Percentiles rank a stretch among this genome's conserved stretches.
These are phyloP conservation scores for Chascanopsetta lugubris DNA, from an alignment of 2,113 vertebrate species.

Conservation along the genomic window DNA sequence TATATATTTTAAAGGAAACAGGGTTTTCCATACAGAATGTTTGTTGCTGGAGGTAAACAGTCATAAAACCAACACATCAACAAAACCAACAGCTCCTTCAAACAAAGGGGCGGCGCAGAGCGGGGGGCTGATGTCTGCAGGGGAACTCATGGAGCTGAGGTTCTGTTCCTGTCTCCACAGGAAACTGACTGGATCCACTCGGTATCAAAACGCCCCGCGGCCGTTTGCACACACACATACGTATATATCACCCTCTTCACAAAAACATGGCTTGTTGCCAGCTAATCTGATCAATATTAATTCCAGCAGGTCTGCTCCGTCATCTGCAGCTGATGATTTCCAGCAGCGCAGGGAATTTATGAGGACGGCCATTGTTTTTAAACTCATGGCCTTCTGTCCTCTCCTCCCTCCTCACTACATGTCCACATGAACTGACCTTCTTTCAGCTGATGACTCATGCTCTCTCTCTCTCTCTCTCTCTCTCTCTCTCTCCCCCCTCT, in stretches of 20 bases:
- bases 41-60: slow-evolving; percentile 46
- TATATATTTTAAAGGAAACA: no score
- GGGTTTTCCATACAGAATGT: slow-evolving; percentile 18
- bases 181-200: slow-evolving; percentile 14
- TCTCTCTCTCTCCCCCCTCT: slow-evolving; percentile 13
- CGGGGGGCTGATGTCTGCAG: slow-evolving; percentile 28
- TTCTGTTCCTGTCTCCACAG: slow-evolving; percentile 4
- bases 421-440: slow-evolving; percentile 57
- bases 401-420: slow-evolving; percentile 2
- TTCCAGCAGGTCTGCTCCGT: slow-evolving; percentile 46
- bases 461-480: slow-evolving; percentile 21
- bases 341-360: background rate
- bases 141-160: slow-evolving; percentile 11
- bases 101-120: slow-evolving; percentile 44
- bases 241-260: slow-evolving; percentile 40
- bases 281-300: slow-evolving; percentile 70
- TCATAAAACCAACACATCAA: slow-evolving; percentile 46
- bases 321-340: slow-evolving; percentile 31
- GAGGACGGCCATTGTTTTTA: background rate
- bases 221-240: slow-evolving; percentile 34
- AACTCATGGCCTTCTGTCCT: background rate
- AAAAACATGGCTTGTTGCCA: slow-evolving; percentile 48
- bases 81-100: slow-evolving; percentile 43
- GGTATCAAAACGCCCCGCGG: slow-evolving; percentile 38
- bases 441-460: slow-evolving; percentile 61